Base-by-base conservation (phyloP, 1,140 invertebrate species). In the Neodiprion virginianus region DNA sequence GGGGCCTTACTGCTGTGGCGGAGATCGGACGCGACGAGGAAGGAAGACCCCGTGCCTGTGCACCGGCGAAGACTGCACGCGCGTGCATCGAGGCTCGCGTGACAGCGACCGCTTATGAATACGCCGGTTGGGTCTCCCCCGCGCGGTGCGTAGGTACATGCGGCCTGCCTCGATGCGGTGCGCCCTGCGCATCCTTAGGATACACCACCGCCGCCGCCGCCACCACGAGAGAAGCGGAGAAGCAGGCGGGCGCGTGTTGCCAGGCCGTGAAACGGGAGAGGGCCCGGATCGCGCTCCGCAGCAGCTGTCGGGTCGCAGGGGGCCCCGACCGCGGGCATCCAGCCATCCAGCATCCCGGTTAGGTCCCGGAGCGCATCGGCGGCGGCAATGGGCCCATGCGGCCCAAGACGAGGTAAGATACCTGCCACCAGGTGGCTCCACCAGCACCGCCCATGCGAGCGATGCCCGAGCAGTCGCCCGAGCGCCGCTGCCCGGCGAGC, bases 381-480 rank as follows among this genome's bases (percentile, higher is more conserved):
- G 67, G 47, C 28, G 1, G 28, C 14, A 17, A 48, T 48, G 75
- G 73, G 74, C 73, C 72, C 74, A 10, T 9, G 73, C 76, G 77
- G 72, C 80, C 78, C 76, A 79, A 17, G n/a, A 48, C 8, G 17
- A 72, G 76, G 79, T 85, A 76, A 79, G 81, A 83, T 83, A 82
- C 79, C 82, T 78, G 79, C 85, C 87, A 81, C 86, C 83, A 88
- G 88, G 85, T 87, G 88, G 85, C 88, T 88, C 88, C 87, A 89
- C 87, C 78, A 86, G 85, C 85, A 87, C 84, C 83, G 81, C 80
- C 84, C 84, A 81, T 83, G 85, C 83, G 81, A 84, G 79, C 77
- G 81, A 79, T 82, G 81, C 82, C 81, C 80, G 80, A 81, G 81
- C 88, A 89, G 88, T 89, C 85, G 82, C 83, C 81, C 83, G 83